A percentile compares a stretch with the other conserved stretches of the same genome.
These are phyloP conservation scores for Gari tellinella DNA, from an alignment of 2,888 invertebrate genomes.

Conservation along the genomic window DNA sequence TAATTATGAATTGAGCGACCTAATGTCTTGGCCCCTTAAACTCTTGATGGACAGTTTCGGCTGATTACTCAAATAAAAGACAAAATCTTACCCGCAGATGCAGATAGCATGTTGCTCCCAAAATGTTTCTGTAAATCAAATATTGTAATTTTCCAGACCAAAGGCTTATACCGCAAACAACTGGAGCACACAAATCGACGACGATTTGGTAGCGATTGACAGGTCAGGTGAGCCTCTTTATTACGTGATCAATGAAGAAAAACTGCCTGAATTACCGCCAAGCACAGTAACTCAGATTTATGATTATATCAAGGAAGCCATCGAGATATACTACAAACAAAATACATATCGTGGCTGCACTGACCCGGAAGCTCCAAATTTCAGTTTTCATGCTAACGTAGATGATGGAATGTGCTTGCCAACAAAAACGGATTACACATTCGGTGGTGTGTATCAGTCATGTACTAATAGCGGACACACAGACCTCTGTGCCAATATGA, in stretches of 20 bases:
- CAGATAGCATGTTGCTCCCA: too few relatives aligned
- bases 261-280: slow-evolving; percentile 71
- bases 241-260: slow-evolving; percentile 64
- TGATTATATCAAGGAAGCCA: slow-evolving; percentile 63
- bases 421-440: slow-evolving; percentile 71
- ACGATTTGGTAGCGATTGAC: slow-evolving; percentile 75
- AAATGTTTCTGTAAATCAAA: too few relatives aligned
- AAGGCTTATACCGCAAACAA: slow-evolving; percentile 65
- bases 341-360: slow-evolving; percentile 76
- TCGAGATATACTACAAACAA: slow-evolving; percentile 73
- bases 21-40: too few relatives aligned
- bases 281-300: slow-evolving; percentile 60
- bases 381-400: slow-evolving; percentile 75
- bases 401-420: slow-evolving; percentile 73
- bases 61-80: too few relatives aligned
- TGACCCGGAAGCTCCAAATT: slow-evolving; percentile 69
- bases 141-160: slow-evolving; percentile 60
- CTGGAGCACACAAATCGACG: slow-evolving; percentile 67
- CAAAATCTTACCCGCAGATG: too few relatives aligned
- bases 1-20: too few relatives aligned
- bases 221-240: slow-evolving; percentile 75
- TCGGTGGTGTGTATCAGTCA: slow-evolving; percentile 76
- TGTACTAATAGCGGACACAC: slow-evolving; percentile 53
- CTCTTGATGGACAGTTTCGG: too few relatives aligned
- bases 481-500: slow-evolving; percentile 31